phyloP scores from a whole-genome alignment of 1,140 invertebrate species.

The Proctacanthus coquilletti region DNA sequence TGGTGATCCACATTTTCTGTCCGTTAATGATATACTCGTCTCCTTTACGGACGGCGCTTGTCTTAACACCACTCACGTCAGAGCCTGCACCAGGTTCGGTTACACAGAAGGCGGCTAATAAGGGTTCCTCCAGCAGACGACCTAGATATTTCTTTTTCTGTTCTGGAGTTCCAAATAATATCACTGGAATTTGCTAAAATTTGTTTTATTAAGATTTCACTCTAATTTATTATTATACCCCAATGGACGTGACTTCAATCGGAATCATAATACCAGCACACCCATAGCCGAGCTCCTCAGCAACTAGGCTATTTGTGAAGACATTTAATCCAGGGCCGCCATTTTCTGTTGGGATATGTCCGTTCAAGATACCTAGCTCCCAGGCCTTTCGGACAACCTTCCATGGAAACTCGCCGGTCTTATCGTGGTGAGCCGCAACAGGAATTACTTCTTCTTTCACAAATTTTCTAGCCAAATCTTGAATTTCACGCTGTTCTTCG shows the following conservation, averaged over 20 bases:
- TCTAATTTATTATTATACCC: conserved; percentile 7
- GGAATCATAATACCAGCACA: conserved; percentile 70
- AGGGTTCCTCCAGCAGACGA: conserved; percentile 62
- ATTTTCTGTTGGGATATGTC: conserved; percentile 31
- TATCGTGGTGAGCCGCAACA: conserved; percentile 41
- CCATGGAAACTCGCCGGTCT: conserved; percentile 44
- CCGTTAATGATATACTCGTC: conserved; percentile 92
- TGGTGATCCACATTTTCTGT: conserved; percentile 99
- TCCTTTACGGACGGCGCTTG: conserved; percentile 84
- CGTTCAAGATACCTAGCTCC: conserved; percentile 42
- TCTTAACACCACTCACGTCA: conserved; percentile 82
- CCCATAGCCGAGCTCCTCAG: conserved; percentile 67
- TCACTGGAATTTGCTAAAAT: conserved; percentile 67
- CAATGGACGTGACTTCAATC: conserved; percentile 41
- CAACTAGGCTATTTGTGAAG: conserved; percentile 53
- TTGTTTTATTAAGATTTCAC: conserved; percentile 14
- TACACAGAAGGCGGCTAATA: conserved; percentile 83
- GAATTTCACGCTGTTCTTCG: conserved; percentile 32
- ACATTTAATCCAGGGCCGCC: conserved; percentile 45
- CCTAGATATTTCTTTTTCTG: conserved; percentile 87
- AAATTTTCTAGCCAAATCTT: conserved; percentile 41
- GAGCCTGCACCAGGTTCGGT: conserved; percentile 88
- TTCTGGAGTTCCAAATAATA: conserved; percentile 62
- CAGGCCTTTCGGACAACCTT: conserved; percentile 45
- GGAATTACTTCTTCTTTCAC: conserved; percentile 43